These are phyloP conservation scores for Frankliniella intonsa DNA, from an alignment of 2,888 invertebrate species.

Conservation along the genomic window DNA sequence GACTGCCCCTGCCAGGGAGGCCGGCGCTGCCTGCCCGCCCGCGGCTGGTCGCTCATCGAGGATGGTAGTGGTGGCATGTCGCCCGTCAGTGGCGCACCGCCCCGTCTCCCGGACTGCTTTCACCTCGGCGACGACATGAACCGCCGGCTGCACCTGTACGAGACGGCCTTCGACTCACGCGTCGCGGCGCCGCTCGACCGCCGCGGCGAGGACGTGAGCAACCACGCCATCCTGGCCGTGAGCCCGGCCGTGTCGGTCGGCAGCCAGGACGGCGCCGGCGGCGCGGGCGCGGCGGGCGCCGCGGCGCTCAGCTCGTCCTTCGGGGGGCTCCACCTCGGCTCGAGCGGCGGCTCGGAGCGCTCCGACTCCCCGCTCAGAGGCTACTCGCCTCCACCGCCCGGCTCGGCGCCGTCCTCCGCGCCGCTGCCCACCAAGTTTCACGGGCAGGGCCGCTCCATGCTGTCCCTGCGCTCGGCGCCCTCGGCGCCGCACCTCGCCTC, in stretches of 20 bases:
- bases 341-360: conserved; percentile 47
- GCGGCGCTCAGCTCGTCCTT: not conserved
- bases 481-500: conserved; percentile 28
- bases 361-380: conserved; percentile 70
- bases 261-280: not conserved
- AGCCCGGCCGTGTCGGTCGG: conserved; percentile 26
- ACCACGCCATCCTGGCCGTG: conserved; percentile 54
- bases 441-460: conserved; percentile 49
- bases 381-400: conserved; percentile 61
- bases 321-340: conserved; percentile 29
- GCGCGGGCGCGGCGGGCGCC: not conserved
- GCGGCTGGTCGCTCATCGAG: conserved; percentile 5
- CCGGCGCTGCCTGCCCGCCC: not conserved
- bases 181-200: conserved; percentile 69
- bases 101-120: not conserved
- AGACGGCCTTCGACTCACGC: conserved; percentile 35
- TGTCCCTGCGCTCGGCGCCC: not conserved
- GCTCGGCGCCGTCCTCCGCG: conserved; percentile 54
- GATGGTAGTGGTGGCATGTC: not conserved
- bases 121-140: conserved; percentile 29
- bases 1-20: not conserved
- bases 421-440: conserved; percentile 50
- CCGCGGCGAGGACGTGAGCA: conserved; percentile 65
- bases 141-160: conserved; percentile 27
- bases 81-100: not conserved